Percentiles rank a stretch among this genome's conserved stretches.
phyloP scores from a whole-genome alignment of 2,797 vertebrate species.

The Melanotaenia pygmaea region DNA sequence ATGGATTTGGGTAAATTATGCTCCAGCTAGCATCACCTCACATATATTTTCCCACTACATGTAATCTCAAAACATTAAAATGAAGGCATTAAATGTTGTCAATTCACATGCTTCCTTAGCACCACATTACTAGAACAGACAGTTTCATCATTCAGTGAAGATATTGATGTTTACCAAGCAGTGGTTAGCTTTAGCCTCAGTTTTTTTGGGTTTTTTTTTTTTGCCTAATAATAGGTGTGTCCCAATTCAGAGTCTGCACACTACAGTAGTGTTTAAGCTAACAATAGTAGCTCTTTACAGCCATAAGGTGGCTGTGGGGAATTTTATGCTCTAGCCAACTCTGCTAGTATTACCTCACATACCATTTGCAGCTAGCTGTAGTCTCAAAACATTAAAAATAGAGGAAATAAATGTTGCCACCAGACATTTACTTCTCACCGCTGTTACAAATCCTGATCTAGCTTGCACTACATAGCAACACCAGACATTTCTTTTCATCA shows the following conservation, averaged over 20 bases:
- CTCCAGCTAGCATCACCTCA: not conserved
- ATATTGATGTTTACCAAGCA: not conserved
- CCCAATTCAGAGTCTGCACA: no score
- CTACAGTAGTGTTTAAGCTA: not conserved
- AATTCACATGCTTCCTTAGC: not conserved
- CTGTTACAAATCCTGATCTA: not conserved
- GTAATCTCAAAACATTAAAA: not conserved
- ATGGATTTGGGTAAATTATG: not conserved
- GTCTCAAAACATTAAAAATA: not conserved
- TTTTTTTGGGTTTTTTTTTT: no score
- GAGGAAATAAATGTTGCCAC: not conserved
- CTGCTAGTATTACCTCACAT: slow-evolving; percentile 1
- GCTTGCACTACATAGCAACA: not conserved
- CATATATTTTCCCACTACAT: not conserved
- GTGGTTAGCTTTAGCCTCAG: not conserved
- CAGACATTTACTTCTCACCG: not conserved
- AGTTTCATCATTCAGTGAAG: not conserved
- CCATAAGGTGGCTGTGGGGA: not conserved
- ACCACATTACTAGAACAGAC: not conserved
- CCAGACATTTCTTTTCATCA: not conserved
- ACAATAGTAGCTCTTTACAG: not conserved
- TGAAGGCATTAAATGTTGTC: not conserved
- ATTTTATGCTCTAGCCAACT: not conserved
- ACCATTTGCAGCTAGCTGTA: not conserved
- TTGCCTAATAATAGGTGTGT: no score